Evolutionary conservation across 1,140 invertebrate genomes (phyloP).

Genomic region (Paracyclopina nana): DNA sequence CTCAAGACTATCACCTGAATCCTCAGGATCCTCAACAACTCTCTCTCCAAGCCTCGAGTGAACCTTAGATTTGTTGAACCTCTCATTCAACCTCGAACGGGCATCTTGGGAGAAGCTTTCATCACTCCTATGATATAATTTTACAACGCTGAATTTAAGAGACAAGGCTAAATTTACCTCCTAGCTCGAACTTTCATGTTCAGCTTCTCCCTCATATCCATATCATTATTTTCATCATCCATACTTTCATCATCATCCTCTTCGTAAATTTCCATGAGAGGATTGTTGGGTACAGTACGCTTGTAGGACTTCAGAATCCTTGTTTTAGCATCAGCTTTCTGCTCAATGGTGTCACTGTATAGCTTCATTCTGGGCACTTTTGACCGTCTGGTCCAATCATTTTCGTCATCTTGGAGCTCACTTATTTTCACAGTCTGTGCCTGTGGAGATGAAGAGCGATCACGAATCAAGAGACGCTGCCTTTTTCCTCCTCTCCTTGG

Average conservation of each 20-base stretch:
- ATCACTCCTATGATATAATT: too few species aligned
- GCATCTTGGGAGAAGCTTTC: background rate
- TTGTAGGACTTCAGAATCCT: background rate
- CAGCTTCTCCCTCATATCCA: background rate
- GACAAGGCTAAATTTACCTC: too few species aligned
- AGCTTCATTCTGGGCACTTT: conserved; percentile 9
- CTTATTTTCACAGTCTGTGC: too few species aligned
- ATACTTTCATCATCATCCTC: background rate
- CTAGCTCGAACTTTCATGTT: background rate
- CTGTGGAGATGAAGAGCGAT: too few species aligned
- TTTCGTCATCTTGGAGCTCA: background rate
- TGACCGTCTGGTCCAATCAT: background rate
- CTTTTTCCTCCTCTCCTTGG: too few species aligned
- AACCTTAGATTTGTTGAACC: background rate
- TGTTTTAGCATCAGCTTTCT: background rate
- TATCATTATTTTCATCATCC: background rate
- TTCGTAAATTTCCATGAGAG: background rate
- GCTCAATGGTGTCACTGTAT: background rate
- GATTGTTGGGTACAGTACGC: background rate
- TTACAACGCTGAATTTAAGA: too few species aligned
- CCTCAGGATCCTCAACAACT: too few species aligned
- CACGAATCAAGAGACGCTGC: too few species aligned
- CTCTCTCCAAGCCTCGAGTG: background rate
- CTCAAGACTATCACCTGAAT: background rate
- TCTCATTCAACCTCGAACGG: background rate